A percentile compares a stretch with the other conserved stretches of the same genome.
phyloP scores from a whole-genome alignment of 2,113 vertebrate genomes.

The Thinocorus orbignyianus region DNA sequence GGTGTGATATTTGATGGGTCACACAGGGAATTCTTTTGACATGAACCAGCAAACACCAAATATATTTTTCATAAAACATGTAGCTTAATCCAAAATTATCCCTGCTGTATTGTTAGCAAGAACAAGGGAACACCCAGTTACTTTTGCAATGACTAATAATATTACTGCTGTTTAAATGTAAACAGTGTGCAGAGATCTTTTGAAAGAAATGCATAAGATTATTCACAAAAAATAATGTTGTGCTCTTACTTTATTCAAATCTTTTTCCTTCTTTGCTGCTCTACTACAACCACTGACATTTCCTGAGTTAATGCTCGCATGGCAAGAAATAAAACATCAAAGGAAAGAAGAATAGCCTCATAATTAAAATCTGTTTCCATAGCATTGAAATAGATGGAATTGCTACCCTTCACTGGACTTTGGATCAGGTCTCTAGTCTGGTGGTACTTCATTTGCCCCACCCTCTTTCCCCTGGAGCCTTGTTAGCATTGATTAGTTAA shows the following conservation, averaged over 20 bases:
- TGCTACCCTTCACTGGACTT: background rate
- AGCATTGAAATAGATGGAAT: background rate
- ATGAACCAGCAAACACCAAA: conserved; percentile 41
- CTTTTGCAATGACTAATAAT: conserved; percentile 49
- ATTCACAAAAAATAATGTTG: background rate
- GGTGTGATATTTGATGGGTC: conserved; percentile 22
- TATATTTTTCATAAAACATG: conserved; percentile 40
- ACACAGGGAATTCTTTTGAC: conserved; percentile 40
- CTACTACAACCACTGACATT: background rate
- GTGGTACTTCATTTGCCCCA: background rate
- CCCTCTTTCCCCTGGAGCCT: background rate
- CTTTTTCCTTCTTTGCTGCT: background rate
- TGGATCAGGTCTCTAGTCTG: background rate
- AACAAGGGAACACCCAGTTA: conserved; percentile 56
- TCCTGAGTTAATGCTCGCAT: background rate
- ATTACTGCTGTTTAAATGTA: conserved; percentile 27
- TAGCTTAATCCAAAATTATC: conserved; percentile 49
- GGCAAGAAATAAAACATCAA: background rate
- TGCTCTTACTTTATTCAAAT: background rate
- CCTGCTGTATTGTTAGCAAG: conserved; percentile 13
- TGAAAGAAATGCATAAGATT: background rate
- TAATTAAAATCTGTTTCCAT: background rate
- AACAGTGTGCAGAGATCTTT: background rate
- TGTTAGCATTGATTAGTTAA: conserved; percentile 49
- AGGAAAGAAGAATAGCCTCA: background rate